Conservation (phyloP, 2,113 vertebrate species). For the Ageneiosus marmoratus region DNA sequence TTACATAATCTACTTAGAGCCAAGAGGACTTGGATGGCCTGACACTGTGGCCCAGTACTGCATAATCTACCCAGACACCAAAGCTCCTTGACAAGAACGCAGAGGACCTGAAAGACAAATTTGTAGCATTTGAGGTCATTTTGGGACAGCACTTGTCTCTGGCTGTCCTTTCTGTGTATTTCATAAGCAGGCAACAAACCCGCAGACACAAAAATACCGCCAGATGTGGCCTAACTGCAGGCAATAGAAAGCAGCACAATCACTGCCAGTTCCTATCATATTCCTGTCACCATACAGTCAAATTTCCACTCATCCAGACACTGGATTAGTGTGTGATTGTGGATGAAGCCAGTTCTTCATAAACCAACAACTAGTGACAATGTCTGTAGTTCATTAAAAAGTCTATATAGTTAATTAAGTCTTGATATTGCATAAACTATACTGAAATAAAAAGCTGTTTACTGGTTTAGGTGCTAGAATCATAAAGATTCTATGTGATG, state of each 20-base stretch:
- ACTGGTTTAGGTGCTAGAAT: not conserved
- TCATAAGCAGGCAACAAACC: conserved; percentile 48
- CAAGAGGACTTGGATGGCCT: conserved; percentile 1
- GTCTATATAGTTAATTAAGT: not conserved
- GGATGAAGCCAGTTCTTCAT: not conserved
- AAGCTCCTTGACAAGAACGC: conserved; percentile 3
- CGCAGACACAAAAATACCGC: conserved; percentile 10
- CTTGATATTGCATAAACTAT: not conserved
- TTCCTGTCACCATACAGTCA: conserved; percentile 39
- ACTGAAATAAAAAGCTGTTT: not conserved
- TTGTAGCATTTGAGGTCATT: conserved; percentile 35
- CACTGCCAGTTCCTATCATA: conserved; percentile 43
- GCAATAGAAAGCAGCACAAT: conserved; percentile 9
- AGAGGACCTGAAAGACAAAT: conserved; percentile 35
- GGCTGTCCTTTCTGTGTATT: conserved; percentile 39
- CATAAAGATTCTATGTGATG: not conserved
- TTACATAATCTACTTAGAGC: conserved; percentile 49
- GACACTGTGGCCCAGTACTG: conserved; percentile 8
- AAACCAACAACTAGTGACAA: not conserved
- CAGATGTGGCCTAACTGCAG: conserved; percentile 42
- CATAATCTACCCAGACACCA: conserved; percentile 41
- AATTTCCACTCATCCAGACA: conserved; percentile 22
- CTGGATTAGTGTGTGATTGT: not conserved
- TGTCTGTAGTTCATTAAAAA: not conserved
- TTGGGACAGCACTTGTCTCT: conserved; percentile 29